Evolutionary conservation across 2,797 vertebrate species (phyloP).

Genomic region (Tragopan temminckii): DNA sequence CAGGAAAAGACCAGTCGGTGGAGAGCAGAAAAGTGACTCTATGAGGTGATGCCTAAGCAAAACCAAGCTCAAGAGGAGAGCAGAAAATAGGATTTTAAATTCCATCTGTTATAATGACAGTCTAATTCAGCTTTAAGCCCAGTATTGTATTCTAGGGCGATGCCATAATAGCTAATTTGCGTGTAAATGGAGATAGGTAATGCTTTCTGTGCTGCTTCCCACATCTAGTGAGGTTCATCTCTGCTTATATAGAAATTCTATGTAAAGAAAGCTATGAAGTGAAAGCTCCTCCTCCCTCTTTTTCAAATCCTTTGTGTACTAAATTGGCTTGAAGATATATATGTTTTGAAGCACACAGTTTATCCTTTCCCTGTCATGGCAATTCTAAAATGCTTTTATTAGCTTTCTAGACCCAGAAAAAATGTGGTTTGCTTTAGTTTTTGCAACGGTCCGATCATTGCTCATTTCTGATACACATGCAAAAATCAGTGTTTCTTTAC

Average conservation of each 20-base stretch:
- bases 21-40: background rate
- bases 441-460: background rate
- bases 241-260: constrained; percentile 4
- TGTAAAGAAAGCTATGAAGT: background rate
- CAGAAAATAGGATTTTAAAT: background rate
- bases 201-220: constrained; percentile 10
- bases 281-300: constrained; percentile 13
- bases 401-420: background rate
- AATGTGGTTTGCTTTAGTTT: constrained; percentile 1
- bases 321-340: constrained; percentile 23
- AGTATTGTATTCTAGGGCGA: background rate
- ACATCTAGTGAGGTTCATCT: background rate
- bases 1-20: background rate
- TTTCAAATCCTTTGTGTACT: constrained; percentile 25
- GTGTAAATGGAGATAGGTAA: constrained; percentile 38
- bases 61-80: background rate
- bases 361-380: background rate
- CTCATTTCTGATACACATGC: background rate
- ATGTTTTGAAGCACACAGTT: constrained; percentile 22
- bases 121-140: constrained; percentile 11
- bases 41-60: background rate
- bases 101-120: background rate
- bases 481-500: background rate
- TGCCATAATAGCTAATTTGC: constrained; percentile 32
- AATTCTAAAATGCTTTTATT: constrained; percentile 22